Conservation (phyloP, 1,140 invertebrate species). For the Anastatus disparis region DNA sequence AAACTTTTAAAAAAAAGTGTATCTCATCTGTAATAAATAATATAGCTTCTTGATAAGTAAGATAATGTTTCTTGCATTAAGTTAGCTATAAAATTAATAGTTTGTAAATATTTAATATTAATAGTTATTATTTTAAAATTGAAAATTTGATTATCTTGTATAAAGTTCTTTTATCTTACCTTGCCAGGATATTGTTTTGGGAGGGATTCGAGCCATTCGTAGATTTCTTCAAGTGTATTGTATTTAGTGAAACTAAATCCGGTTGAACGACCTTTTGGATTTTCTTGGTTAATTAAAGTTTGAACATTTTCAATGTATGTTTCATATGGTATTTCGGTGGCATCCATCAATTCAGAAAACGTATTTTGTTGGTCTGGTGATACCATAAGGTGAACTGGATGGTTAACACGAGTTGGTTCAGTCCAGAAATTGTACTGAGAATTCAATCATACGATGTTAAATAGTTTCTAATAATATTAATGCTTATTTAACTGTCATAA, state of each 20-base stretch:
- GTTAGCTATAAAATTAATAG: too few species aligned
- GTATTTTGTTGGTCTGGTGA: slow-evolving; percentile 44
- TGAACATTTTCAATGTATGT: slow-evolving; percentile 55
- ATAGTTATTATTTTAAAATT: too few species aligned
- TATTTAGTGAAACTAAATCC: slow-evolving; percentile 65
- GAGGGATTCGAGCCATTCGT: slow-evolving; percentile 63
- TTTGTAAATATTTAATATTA: too few species aligned
- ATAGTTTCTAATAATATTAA: too few species aligned
- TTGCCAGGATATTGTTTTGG: slow-evolving; percentile 63
- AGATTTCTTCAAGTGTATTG: slow-evolving; percentile 66
- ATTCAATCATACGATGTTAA: too few species aligned
- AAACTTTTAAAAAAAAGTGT: too few species aligned
- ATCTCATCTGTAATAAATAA: too few species aligned
- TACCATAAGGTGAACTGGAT: slow-evolving; percentile 55
- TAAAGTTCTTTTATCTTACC: slow-evolving; percentile 26
- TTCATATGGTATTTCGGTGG: slow-evolving; percentile 36
- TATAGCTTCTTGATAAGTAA: too few species aligned
- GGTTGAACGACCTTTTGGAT: slow-evolving; percentile 3
- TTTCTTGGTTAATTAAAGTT: slow-evolving; percentile 52
- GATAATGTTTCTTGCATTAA: too few species aligned
- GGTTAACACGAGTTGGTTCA: slow-evolving; percentile 41
- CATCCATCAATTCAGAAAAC: slow-evolving; percentile 50
- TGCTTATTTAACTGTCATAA: too few species aligned
- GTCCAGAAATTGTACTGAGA: slow-evolving; percentile 58
- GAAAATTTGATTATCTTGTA: too few species aligned